Conservation (phyloP, 2,888 invertebrate genomes). For the Masnerella sp. region DNA sequence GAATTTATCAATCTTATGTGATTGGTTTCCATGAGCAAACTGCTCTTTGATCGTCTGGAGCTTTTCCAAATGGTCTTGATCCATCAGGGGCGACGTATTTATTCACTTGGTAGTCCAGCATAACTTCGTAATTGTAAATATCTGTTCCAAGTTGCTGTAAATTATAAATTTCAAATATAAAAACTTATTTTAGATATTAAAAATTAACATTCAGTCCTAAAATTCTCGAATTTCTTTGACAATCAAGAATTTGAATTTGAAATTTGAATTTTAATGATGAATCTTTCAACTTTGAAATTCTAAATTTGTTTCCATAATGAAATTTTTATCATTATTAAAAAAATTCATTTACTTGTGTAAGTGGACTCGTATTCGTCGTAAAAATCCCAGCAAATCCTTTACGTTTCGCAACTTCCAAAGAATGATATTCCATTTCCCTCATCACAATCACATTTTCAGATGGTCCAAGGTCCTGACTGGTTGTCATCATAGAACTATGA, state of each 20-base stretch:
- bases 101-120: conserved; percentile 90
- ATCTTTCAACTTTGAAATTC: not conserved
- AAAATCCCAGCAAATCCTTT: conserved; percentile 86
- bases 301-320: not conserved
- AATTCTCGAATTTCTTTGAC: not conserved
- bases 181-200: conserved; percentile 2
- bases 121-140: conserved; percentile 87
- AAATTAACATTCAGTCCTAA: not conserved
- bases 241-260: no score
- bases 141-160: conserved; percentile 89
- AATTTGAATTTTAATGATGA: not conserved
- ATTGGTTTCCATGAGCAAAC: conserved; percentile 88
- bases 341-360: conserved; percentile 85
- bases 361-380: conserved; percentile 91
- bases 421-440: conserved; percentile 87
- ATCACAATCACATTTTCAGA: conserved; percentile 89
- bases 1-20: conserved; percentile 34
- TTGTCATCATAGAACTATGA: conserved; percentile 94
- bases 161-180: no score
- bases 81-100: conserved; percentile 86
- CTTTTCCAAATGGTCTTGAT: conserved; percentile 85
- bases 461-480: conserved; percentile 81
- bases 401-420: conserved; percentile 82
- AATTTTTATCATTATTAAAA: no score
- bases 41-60: conserved; percentile 87